Conservation (phyloP, 2,113 vertebrate species). For the Dicrurus megarhynchus region DNA sequence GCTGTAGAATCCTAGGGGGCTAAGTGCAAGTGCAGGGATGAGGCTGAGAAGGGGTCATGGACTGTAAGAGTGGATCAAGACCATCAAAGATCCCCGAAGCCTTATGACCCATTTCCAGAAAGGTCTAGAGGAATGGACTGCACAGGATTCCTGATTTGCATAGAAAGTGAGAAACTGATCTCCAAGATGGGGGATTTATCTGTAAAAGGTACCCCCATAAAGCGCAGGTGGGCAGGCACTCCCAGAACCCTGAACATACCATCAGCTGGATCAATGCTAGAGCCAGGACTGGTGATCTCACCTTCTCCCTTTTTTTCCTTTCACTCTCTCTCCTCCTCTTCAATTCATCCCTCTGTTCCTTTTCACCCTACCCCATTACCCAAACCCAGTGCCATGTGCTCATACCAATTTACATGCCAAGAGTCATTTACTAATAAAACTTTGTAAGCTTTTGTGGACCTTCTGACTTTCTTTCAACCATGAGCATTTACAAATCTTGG, state of each 20-base stretch:
- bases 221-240: fast-evolving
- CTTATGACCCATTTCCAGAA: neutral
- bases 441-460: neutral
- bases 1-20: neutral
- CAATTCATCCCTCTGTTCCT: neutral
- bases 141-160: neutral
- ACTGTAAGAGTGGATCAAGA: neutral
- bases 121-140: neutral
- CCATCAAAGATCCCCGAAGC: neutral
- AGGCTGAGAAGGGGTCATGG: neutral
- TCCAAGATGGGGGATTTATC: neutral
- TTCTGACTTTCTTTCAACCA: neutral
- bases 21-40: neutral
- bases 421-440: neutral
- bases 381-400: neutral
- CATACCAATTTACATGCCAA: neutral
- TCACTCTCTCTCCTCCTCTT: neutral
- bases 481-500: neutral
- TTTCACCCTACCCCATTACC: neutral
- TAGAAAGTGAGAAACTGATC: neutral
- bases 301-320: neutral
- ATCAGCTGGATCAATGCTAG: neutral
- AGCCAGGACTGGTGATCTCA: neutral
- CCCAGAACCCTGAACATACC: neutral
- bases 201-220: neutral